phyloP scores from a whole-genome alignment of 2,797 vertebrate species.

The Acanthurus tractus region DNA sequence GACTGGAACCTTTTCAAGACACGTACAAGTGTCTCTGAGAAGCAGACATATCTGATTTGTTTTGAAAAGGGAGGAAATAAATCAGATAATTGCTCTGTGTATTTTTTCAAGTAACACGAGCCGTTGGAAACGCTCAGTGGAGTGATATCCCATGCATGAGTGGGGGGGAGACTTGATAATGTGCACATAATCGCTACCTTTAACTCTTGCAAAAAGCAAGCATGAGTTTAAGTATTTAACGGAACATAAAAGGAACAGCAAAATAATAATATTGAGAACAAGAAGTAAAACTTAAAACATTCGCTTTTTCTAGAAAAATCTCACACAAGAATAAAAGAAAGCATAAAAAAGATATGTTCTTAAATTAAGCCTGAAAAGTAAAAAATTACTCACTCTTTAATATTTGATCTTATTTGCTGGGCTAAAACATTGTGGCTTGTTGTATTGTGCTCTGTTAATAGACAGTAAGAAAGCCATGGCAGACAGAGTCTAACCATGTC shows the following conservation, averaged over 20 bases:
- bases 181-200: slow-evolving; percentile 35
- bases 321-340: neutral
- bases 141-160: slow-evolving; percentile 46
- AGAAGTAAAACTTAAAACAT: neutral
- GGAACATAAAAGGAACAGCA: neutral
- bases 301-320: too few species aligned
- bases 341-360: neutral
- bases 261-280: slow-evolving; percentile 12
- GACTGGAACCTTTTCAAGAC: slow-evolving; percentile 46
- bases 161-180: slow-evolving; percentile 25
- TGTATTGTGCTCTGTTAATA: neutral
- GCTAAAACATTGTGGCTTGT: neutral
- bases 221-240: slow-evolving; percentile 2
- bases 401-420: neutral
- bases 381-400: neutral
- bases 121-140: slow-evolving; percentile 42
- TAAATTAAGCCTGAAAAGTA: neutral
- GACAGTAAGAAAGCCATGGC: slow-evolving; percentile 13
- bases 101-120: slow-evolving; percentile 70
- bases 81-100: slow-evolving; percentile 69
- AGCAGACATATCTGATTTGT: slow-evolving; percentile 56
- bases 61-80: slow-evolving; percentile 70
- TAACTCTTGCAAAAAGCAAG: slow-evolving; percentile 13
- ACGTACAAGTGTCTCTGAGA: slow-evolving; percentile 38
- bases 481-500: slow-evolving; percentile 20